A percentile compares a stretch with the other conserved stretches of the same genome.
phyloP scores from a whole-genome alignment of 2,113 vertebrate species.

The Aythya baeri region DNA sequence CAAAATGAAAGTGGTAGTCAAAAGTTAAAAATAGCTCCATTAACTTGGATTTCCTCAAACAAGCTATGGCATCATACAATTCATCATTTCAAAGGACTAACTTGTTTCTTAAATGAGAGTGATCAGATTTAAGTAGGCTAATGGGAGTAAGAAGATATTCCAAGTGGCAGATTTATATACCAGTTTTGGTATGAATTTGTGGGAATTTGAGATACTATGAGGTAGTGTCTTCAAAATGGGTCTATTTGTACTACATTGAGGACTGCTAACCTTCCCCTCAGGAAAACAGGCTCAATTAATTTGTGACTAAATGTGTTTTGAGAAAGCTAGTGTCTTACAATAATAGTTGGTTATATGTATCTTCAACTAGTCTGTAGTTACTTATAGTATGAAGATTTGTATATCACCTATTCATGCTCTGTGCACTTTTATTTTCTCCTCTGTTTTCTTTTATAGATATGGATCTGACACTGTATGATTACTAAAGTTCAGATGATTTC shows the following conservation, averaged over 20 bases:
- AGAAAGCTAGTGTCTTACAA: neutral
- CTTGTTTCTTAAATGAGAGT: neutral
- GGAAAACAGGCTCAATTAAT: neutral
- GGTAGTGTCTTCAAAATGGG: neutral
- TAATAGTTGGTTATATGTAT: neutral
- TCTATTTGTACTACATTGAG: neutral
- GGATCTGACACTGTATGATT: accelerated
- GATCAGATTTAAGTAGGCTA: neutral
- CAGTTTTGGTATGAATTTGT: neutral
- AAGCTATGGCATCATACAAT: accelerated
- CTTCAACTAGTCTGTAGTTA: neutral
- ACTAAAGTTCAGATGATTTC: neutral
- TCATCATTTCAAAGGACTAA: neutral
- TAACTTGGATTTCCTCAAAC: neutral
- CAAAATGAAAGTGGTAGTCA: neutral
- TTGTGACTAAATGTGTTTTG: neutral
- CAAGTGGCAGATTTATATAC: neutral
- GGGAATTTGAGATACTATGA: neutral
- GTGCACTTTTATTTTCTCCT: neutral
- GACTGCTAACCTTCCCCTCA: neutral
- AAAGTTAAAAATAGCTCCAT: neutral
- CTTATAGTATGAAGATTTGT: neutral
- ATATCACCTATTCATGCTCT: neutral
- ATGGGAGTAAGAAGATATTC: neutral
- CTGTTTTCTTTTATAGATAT: neutral